Base-by-base conservation (phyloP, 1,140 invertebrate genomes). In the Trypoxylus dichotomus region DNA sequence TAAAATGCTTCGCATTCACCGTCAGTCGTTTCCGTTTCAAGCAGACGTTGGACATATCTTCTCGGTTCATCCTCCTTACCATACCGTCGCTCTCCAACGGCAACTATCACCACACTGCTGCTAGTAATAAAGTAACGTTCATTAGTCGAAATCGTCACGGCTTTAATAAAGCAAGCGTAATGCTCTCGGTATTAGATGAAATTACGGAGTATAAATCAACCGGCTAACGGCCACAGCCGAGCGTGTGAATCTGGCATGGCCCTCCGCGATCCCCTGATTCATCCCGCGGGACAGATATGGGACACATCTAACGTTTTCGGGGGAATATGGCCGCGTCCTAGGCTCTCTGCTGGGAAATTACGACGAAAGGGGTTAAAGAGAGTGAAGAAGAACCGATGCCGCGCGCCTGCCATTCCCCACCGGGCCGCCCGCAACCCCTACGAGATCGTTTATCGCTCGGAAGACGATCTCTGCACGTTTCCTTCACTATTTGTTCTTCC, bases 131-230 rank as follows among this genome's bases (percentile, higher is more conserved):
- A 68, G 60, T 68, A 68, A 21, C 60, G 60, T 68, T 68, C 60
- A 68, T 68, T 68, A 68, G 60, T 68, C 60, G 24, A 29, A 68
- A 68, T 68, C 60, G 60, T 68, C 60, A 68, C 60, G 60, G 60
- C 60, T 68, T 68, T 68, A 68, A 68, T 68, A 68, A 68, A 68
- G 60, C 60, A 68, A 21, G 27, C 60, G 60, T 68, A 68, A 68
- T 68, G 24, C 60, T 68, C 60, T 68, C 60, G 60, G 60, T 68
- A 68, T 68, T 68, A 68, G 60, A 68, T 68, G 60, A 68, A 68
- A 68, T 68, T 68, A 68, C 60, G 11, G 60, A 11, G 21, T 68
- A 68, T 68, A 68, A 68, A 68, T 68, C 60, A 68, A 68, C n/a
- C 24, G 24, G 60, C n/a, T 68, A 68, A 68, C 24, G 60, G 60